Percentiles rank a stretch among this genome's conserved stretches.
phyloP scores from a whole-genome alignment of 2,797 vertebrate genomes.

The Eleutherodactylus coqui region DNA sequence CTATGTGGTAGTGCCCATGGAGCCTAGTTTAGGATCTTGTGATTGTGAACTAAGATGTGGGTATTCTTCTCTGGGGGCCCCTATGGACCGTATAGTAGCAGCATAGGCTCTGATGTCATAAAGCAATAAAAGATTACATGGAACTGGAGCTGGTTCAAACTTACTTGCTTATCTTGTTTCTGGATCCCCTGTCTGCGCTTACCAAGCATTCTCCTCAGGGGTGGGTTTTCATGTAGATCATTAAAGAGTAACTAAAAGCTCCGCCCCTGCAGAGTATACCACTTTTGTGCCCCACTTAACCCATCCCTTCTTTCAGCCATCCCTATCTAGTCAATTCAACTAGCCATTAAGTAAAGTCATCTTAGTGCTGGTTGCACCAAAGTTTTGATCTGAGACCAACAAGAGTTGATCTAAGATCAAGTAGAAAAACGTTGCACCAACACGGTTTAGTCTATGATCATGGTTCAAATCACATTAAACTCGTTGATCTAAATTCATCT shows the following conservation, averaged over 20 bases:
- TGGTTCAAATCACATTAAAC: too few species aligned
- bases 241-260: not conserved
- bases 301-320: not conserved
- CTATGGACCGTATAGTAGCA: not conserved
- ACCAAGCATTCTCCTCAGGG: not conserved
- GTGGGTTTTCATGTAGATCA: not conserved
- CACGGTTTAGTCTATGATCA: too few species aligned
- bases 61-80: not conserved
- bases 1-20: not conserved
- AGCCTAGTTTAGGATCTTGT: not conserved
- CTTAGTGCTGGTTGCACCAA: too few species aligned
- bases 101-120: not conserved
- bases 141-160: not conserved
- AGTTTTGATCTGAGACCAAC: too few species aligned
- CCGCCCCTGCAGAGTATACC: not conserved
- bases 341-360: not conserved
- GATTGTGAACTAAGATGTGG: not conserved
- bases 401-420: too few species aligned
- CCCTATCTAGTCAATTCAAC: not conserved
- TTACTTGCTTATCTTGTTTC: not conserved
- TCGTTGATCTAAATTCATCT: too few species aligned
- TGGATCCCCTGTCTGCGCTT: not conserved
- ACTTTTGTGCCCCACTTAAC: not conserved
- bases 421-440: too few species aligned
- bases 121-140: not conserved